A percentile compares a stretch with the other conserved stretches of the same genome.
Conservation (phyloP, 2,888 invertebrate genomes). For the Nephrotoma appendiculata region DNA sequence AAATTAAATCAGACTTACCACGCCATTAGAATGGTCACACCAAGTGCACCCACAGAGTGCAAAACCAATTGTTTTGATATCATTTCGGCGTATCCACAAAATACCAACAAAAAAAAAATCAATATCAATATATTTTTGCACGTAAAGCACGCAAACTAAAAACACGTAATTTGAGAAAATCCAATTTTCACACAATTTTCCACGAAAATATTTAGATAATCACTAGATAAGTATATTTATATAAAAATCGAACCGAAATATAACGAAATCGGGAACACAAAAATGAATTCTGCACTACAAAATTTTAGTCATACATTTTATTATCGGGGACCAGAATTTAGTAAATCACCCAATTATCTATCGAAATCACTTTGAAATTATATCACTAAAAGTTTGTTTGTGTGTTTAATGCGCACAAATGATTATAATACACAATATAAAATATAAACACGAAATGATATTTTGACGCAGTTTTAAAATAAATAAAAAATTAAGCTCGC, state of each 20-base stretch:
- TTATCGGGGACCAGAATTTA: neutral
- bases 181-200: neutral
- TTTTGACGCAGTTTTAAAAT: neutral
- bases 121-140: neutral
- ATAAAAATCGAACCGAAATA: neutral
- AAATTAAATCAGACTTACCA: conserved; percentile 9
- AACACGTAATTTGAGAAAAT: neutral
- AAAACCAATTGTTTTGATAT: conserved; percentile 3
- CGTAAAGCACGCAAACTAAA: neutral
- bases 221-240: neutral
- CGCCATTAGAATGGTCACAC: conserved; percentile 10
- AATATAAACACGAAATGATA: neutral
- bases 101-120: neutral
- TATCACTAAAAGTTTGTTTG: neutral
- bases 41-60: conserved; percentile 10
- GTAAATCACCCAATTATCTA: neutral
- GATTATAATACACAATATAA: neutral
- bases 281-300: neutral
- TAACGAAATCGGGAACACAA: neutral
- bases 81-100: neutral
- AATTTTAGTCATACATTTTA: neutral
- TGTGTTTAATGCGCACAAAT: neutral
- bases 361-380: neutral
- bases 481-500: neutral
- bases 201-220: neutral